Evolutionary conservation across 2,113 vertebrate genomes (phyloP).

Genomic region (Agelaius phoeniceus): DNA sequence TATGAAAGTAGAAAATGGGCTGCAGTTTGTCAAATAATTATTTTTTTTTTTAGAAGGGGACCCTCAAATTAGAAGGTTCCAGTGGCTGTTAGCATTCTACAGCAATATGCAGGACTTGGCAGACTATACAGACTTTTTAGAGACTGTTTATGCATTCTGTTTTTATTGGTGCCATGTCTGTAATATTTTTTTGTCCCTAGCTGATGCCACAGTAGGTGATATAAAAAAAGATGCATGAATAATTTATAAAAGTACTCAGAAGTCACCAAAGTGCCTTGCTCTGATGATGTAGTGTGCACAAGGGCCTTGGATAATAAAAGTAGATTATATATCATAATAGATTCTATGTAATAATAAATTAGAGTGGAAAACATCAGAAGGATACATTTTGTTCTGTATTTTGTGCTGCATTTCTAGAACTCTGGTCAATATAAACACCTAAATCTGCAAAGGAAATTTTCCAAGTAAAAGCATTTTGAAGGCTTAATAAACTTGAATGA

Average conservation of each 20-base stretch:
- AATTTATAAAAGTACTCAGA: constrained; percentile 47
- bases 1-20: background rate
- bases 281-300: background rate
- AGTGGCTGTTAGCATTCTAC: background rate
- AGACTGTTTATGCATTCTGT: constrained; percentile 64
- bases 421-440: background rate
- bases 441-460: background rate
- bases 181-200: constrained; percentile 69
- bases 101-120: constrained; percentile 5
- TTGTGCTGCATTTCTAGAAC: background rate
- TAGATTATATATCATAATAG: background rate
- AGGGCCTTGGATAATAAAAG: background rate
- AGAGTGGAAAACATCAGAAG: background rate
- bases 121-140: constrained; percentile 56
- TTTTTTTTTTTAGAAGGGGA: background rate
- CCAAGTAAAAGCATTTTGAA: background rate
- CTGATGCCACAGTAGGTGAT: constrained; percentile 53
- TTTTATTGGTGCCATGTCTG: constrained; percentile 60
- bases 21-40: background rate
- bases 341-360: background rate
- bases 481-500: background rate
- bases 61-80: background rate
- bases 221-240: constrained; percentile 69
- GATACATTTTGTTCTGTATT: background rate
- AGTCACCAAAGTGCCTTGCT: constrained; percentile 50